Evolutionary conservation across 2,797 vertebrate species (phyloP).

Genomic region (Rhinichthys osculus): DNA sequence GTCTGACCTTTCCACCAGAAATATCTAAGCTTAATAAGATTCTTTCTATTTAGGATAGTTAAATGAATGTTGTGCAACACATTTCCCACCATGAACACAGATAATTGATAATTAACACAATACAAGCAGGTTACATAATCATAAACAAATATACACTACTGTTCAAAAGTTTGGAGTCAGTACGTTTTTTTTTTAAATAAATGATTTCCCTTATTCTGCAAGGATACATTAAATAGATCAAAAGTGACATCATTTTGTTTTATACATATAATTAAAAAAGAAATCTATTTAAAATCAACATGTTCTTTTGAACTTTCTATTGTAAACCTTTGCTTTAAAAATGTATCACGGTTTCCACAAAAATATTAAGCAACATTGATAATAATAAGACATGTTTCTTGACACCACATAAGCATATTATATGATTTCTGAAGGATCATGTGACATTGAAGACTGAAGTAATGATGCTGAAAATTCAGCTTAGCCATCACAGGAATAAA

Average conservation of each 20-base stretch:
- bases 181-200: not conserved
- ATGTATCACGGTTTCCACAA: not conserved
- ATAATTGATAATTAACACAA: not conserved
- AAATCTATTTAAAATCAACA: too few species aligned
- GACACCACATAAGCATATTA: not conserved
- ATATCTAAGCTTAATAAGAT: constrained; percentile 12
- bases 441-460: too few species aligned
- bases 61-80: too few species aligned
- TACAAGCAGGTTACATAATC: not conserved
- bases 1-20: not conserved
- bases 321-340: not conserved
- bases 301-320: not conserved
- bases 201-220: not conserved
- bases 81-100: not conserved
- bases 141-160: not conserved
- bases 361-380: not conserved
- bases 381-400: not conserved
- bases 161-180: not conserved
- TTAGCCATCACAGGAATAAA: not conserved
- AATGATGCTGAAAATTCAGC: too few species aligned
- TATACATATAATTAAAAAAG: too few species aligned
- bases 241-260: not conserved
- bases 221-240: not conserved
- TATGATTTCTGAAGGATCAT: not conserved
- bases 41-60: not conserved